Base-by-base conservation (phyloP, 2,113 vertebrate genomes). In the Melanerpes formicivorus region DNA sequence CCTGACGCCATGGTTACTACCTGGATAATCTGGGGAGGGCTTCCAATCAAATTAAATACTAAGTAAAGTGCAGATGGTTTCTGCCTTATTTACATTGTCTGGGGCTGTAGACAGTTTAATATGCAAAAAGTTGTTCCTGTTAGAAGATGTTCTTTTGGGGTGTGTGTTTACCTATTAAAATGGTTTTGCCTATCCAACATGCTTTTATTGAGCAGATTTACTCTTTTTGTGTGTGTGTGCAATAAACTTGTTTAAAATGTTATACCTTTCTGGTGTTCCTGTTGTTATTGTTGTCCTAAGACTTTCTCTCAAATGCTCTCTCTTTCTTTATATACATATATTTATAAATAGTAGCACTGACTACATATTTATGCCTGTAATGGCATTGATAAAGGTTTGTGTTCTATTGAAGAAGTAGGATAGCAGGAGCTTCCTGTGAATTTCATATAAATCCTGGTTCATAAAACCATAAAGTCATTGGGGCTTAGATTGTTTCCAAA, bases 1-100 rank as follows among this genome's bases (percentile, higher is more conserved):
- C 91, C 94, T 97, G 96, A 93, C 96, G 90, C 95, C 88, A 80
- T 95, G 85, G 94, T 96, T 96, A 95, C 92, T 93, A 72, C 86
- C 92, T 3, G 11, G 87, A 52, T 95, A 91, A 93, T 95, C 91
- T 91, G 80, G 79, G 90, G 71, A 87, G 95, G 91, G 77, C 58
- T 92, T 85, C 88, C 71, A 81, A 72, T 91, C 83, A 88, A 88
- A 87, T 92, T 85, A 92, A 95, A 70, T 82, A 62, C 67, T 88
- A 4, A 95, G 88, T 89, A 4, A 95, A 88, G 80, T 94, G 74
- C 93, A 87, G 93, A 90, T 95, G 91, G 74, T 84, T 91, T 85
- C 73, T 96, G 93, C 86, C 64, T 92, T 92, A 89, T 95, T 95
- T 93, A 86, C 93, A 80, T 95, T 87, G 85, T 91, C 89, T 95